Evolutionary conservation across 2,797 vertebrate genomes (phyloP).

Genomic region (Helicolenus hilgendorfi): DNA sequence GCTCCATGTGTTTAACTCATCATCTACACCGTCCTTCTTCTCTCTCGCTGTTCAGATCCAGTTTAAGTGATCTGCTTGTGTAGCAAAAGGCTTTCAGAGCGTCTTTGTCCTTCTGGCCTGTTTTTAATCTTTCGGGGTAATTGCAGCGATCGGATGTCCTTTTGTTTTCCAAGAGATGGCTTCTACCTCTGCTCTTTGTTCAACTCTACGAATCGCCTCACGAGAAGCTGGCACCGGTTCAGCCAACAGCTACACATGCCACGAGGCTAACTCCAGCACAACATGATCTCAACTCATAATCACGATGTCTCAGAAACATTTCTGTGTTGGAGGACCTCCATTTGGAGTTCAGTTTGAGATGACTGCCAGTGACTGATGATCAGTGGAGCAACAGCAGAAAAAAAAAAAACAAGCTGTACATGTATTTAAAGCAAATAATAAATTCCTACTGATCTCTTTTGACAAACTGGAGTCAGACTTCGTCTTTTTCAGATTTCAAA

Average conservation of each 20-base stretch:
- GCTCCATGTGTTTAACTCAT: conserved; percentile 57
- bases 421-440: conserved; percentile 89
- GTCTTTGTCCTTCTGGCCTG: conserved; percentile 23
- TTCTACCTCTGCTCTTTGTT: conserved; percentile 76
- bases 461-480: conserved; percentile 78
- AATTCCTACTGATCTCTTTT: conserved; percentile 91
- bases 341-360: conserved; percentile 66
- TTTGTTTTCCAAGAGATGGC: conserved; percentile 60
- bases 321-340: conserved; percentile 48
- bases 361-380: conserved; percentile 73
- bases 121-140: conserved; percentile 43
- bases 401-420: conserved; percentile 78
- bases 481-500: conserved; percentile 54
- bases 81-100: conserved; percentile 42
- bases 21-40: conserved; percentile 40
- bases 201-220: conserved; percentile 46
- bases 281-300: conserved; percentile 42
- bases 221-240: conserved; percentile 44
- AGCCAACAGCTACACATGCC: conserved; percentile 44
- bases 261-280: conserved; percentile 47
- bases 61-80: conserved; percentile 33
- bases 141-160: conserved; percentile 55
- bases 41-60: conserved; percentile 33
- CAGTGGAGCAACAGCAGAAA: conserved; percentile 63
- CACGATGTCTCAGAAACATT: conserved; percentile 56